Conservation (phyloP, 2,797 vertebrate genomes). For the Alouatta caraya region DNA sequence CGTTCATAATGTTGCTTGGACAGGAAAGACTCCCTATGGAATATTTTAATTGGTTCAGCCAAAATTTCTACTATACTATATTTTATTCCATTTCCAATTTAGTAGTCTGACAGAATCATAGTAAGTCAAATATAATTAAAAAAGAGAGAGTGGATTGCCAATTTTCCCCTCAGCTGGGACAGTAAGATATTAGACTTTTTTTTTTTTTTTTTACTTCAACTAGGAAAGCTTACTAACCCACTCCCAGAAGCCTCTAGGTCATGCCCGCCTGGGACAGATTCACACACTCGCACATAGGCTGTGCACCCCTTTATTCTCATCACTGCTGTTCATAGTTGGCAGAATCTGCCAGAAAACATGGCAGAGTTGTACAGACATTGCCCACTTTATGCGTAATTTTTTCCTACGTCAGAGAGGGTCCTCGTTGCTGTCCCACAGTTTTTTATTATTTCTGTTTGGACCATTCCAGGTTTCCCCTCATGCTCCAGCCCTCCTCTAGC, state of each 20-base stretch:
- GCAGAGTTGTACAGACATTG: background rate
- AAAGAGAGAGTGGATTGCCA: constrained; percentile 39
- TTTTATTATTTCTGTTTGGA: background rate
- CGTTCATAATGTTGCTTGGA: constrained; percentile 70
- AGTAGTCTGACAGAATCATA: constrained; percentile 59
- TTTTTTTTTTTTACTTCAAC: constrained; percentile 18
- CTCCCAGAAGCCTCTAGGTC: background rate
- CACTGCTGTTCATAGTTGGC: background rate
- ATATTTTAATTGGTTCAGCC: constrained; percentile 76
- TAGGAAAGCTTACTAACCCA: background rate
- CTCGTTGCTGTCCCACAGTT: background rate
- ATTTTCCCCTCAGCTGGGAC: background rate
- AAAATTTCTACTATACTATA: constrained; percentile 62
- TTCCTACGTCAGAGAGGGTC: background rate
- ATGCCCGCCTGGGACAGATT: background rate
- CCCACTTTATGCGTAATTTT: background rate
- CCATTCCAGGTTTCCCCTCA: background rate
- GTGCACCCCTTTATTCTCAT: background rate
- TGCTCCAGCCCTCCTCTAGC: background rate
- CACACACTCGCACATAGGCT: background rate
- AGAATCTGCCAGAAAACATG: background rate
- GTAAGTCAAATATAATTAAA: constrained; percentile 68
- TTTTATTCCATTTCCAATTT: constrained; percentile 72
- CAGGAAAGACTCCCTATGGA: constrained; percentile 70
- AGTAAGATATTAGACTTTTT: constrained; percentile 28